Conservation (phyloP, 2,113 vertebrate species). For the Pteruthius melanotis region DNA sequence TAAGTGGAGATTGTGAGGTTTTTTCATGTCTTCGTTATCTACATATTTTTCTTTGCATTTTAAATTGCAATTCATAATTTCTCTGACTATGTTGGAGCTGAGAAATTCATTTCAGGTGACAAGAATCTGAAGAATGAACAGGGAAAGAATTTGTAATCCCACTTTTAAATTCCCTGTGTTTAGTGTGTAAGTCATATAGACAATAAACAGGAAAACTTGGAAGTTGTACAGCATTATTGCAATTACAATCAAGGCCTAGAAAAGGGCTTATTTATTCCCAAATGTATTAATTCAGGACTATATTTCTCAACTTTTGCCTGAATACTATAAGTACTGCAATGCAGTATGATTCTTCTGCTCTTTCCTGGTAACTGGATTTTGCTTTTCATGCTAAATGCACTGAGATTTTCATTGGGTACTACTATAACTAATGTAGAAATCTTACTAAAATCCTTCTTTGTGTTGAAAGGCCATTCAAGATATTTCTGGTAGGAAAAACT, state of each 20-base stretch:
- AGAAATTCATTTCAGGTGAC: neutral
- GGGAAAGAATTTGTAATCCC: neutral
- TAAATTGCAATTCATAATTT: neutral
- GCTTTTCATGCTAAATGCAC: neutral
- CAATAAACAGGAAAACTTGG: neutral
- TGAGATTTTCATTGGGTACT: neutral
- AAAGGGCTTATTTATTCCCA: neutral
- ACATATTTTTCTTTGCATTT: neutral
- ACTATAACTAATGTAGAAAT: neutral
- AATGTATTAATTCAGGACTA: neutral
- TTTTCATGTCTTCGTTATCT: neutral
- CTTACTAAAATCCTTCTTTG: neutral
- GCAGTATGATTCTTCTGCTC: neutral
- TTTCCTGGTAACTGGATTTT: neutral
- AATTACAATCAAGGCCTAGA: neutral
- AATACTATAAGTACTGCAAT: neutral
- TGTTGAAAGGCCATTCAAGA: neutral
- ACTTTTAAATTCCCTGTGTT: neutral
- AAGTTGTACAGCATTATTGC: neutral
- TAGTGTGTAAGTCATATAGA: neutral
- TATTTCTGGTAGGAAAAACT: neutral
- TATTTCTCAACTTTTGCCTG: neutral
- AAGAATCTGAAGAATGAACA: neutral
- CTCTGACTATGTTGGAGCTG: neutral
- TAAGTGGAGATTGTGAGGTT: neutral